Evolutionary conservation across 2,888 invertebrate species (phyloP).

Genomic region (Uloborus plumipes): DNA sequence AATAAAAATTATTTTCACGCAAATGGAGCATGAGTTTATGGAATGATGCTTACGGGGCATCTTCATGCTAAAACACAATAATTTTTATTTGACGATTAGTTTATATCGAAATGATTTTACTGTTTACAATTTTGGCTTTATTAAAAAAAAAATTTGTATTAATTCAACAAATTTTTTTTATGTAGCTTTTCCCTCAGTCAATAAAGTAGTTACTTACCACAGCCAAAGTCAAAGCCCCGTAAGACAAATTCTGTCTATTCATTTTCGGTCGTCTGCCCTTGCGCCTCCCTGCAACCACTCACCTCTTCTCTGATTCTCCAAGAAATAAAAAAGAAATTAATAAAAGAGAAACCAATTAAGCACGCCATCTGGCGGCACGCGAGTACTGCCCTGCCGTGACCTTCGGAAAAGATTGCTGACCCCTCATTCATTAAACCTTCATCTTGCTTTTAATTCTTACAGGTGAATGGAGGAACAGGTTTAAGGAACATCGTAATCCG

Average conservation of each 20-base stretch:
- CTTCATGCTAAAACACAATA: too few relatives aligned
- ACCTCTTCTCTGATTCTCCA: not conserved
- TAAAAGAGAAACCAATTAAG: not conserved
- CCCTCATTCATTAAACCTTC: not conserved
- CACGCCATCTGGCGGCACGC: constrained; percentile 39
- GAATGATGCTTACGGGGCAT: too few relatives aligned
- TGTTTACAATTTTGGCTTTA: not conserved
- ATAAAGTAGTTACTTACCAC: not conserved
- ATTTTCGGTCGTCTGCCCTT: constrained; percentile 38
- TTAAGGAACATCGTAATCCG: too few relatives aligned
- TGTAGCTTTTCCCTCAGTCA: not conserved
- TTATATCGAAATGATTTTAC: too few relatives aligned
- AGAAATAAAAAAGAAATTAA: constrained; percentile 10
- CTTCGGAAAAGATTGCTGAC: constrained; percentile 49
- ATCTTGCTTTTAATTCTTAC: too few relatives aligned
- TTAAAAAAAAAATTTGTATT: too few relatives aligned
- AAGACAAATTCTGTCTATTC: not conserved
- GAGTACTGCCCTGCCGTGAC: constrained; percentile 45
- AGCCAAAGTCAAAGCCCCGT: not conserved
- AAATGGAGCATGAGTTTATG: too few relatives aligned
- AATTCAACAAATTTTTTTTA: too few relatives aligned
- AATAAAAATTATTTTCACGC: too few relatives aligned
- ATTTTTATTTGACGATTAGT: too few relatives aligned
- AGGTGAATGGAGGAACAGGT: too few relatives aligned
- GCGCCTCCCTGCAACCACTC: constrained; percentile 2